Base-by-base conservation (phyloP, 2,113 vertebrate species). In the Panthera leo region DNA sequence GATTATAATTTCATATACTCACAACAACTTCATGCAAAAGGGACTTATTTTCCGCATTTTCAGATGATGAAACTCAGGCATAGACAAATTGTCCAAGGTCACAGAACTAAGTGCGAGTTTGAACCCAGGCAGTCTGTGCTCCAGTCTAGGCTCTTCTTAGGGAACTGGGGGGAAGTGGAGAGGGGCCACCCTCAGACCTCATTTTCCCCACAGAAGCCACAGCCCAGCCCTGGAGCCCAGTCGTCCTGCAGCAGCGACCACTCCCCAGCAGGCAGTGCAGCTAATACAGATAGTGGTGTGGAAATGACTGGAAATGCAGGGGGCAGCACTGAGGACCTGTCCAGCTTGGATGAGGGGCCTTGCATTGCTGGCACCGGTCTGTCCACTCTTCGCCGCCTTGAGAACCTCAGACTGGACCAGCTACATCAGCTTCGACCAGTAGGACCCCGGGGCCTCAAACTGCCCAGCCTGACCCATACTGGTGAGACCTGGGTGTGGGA, bases 211-310 rank as follows among this genome's bases (percentile, higher is more conserved):
- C 95, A 99, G 99, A 99, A 99, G 98, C 99, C 99, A 0, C 99
- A 99, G 96, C 99, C 99, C 71, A 99, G 99, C 88, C 99, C 99
- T 0, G 99, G 99, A 0, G 99, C 99, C 86, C 99, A 99, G 63
- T 99, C 99, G 0, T 99, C 99, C 0, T 99, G 99, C 98, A 99
- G 99, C 98, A 99, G 99, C 0, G 99, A 99, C 97, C 99, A 99
- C 63, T 99, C 99, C 2, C 99, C 99, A 0, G 99, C 99, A 13
- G 99, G 99, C 95, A 99, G 99, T 51, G 98, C 99, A 92, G 99
- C 99, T 98, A 99, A 99, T 98, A 99, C 99, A 0, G 99, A 99
- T 98, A 99, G 99, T 0, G 99, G 99, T 0, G 99, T 99, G 95
- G 99, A 99, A 98, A 99, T 99, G 99, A 99, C 99, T 0, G 99